These are phyloP conservation scores for Drosophila pseudotakahashii DNA, from an alignment of 2,888 invertebrate genomes.

Conservation along the genomic window DNA sequence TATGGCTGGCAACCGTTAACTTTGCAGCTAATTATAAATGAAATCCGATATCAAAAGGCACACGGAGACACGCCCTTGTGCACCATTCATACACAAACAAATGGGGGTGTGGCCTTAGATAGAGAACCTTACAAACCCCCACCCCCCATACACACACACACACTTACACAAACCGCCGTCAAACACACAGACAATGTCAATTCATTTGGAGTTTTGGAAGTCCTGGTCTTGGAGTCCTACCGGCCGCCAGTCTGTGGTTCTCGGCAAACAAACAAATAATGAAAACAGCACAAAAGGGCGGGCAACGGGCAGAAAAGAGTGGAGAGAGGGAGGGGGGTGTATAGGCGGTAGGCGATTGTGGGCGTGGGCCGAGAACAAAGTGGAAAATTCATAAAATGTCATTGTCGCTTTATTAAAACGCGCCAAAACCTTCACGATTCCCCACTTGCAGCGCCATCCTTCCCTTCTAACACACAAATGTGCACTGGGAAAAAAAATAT, in stretches of 20 bases:
- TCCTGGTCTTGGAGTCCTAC: slow-evolving; percentile 23
- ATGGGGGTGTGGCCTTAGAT: background rate
- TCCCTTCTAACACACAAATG: slow-evolving; percentile 35
- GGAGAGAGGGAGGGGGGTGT: background rate
- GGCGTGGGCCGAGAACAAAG: slow-evolving; percentile 65
- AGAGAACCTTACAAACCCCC: background rate
- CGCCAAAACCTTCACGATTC: slow-evolving; percentile 64
- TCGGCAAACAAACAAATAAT: slow-evolving; percentile 75
- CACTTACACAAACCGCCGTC: slow-evolving; percentile 19
- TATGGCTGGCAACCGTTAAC: slow-evolving; percentile 69
- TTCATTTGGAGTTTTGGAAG: slow-evolving; percentile 54
- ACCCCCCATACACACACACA: slow-evolving; percentile 1
- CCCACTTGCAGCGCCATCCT: slow-evolving; percentile 36
- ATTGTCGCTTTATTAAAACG: slow-evolving; percentile 79
- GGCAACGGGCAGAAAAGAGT: background rate
- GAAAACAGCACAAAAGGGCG: slow-evolving; percentile 47
- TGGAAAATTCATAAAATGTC: slow-evolving; percentile 79
- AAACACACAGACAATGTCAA: slow-evolving; percentile 60
- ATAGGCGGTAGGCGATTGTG: background rate
- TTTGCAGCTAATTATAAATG: slow-evolving; percentile 77
- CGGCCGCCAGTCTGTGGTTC: slow-evolving; percentile 62
- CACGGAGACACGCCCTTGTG: slow-evolving; percentile 72
- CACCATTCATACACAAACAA: slow-evolving; percentile 23
- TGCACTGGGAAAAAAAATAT: slow-evolving; percentile 3
- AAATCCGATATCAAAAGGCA: slow-evolving; percentile 77